These are phyloP conservation scores for Gephyroberyx darwinii DNA, from an alignment of 2,797 vertebrate species.

Conservation along the genomic window DNA sequence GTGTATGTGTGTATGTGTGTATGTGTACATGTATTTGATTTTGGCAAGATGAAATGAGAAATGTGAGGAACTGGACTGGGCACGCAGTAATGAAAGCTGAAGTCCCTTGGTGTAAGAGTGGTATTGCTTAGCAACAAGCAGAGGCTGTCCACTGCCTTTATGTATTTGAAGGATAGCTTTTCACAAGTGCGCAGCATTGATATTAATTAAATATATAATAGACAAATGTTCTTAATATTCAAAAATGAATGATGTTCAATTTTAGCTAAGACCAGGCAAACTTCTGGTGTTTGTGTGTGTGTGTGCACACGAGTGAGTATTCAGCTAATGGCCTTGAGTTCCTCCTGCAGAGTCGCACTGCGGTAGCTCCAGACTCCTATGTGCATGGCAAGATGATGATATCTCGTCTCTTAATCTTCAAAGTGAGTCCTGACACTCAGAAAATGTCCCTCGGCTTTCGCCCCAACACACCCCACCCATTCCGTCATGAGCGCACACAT, in stretches of 20 bases:
- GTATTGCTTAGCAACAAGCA: constrained; percentile 72
- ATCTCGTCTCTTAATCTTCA: constrained; percentile 73
- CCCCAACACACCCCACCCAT: constrained; percentile 9
- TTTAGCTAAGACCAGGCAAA: background rate
- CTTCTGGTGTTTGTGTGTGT: background rate
- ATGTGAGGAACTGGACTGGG: constrained; percentile 7
- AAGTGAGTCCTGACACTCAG: constrained; percentile 70
- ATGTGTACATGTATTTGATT: constrained; percentile 5
- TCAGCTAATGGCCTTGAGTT: constrained; percentile 35
- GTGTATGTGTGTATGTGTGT: constrained; percentile 8
- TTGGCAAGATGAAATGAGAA: constrained; percentile 14
- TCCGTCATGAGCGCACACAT: constrained; percentile 34
- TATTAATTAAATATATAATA: constrained; percentile 18
- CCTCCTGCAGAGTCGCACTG: constrained; percentile 40
- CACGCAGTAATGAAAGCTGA: constrained; percentile 9
- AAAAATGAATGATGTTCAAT: constrained; percentile 10
- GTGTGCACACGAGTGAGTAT: constrained; percentile 14
- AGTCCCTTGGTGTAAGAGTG: constrained; percentile 39
- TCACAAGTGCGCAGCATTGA: background rate
- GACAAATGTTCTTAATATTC: constrained; percentile 36
- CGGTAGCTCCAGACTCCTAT: constrained; percentile 40
- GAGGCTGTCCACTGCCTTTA: constrained; percentile 41
- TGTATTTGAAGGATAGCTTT: constrained; percentile 2
- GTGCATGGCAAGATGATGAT: constrained; percentile 32
- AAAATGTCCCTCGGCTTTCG: constrained; percentile 52